Percentiles rank a stretch among this genome's conserved stretches.
These are phyloP conservation scores for Elanoides forficatus DNA, from an alignment of 2,113 vertebrate species.

Conservation along the genomic window DNA sequence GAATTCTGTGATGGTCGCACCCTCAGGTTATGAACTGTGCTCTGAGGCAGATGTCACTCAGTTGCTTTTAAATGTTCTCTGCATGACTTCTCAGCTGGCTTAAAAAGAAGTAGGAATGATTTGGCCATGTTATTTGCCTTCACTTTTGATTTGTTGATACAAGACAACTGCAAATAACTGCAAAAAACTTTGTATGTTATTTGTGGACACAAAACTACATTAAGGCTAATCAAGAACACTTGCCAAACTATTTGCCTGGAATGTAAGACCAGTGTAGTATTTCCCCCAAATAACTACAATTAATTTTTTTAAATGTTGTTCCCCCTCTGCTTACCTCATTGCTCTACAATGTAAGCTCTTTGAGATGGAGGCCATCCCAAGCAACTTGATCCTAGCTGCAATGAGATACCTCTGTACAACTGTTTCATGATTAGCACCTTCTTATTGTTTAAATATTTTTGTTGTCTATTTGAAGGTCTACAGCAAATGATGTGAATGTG, in stretches of 20 bases:
- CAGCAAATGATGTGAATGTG: background rate
- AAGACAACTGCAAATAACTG: background rate
- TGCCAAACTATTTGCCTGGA: background rate
- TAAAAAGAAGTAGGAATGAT: background rate
- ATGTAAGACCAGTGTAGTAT: background rate
- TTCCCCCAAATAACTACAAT: background rate
- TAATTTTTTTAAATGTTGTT: background rate
- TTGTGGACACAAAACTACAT: background rate
- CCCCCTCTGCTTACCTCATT: fast-evolving
- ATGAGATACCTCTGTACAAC: background rate
- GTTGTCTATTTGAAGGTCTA: background rate
- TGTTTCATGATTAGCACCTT: background rate
- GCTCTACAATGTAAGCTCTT: background rate
- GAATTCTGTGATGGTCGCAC: background rate
- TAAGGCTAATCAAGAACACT: background rate
- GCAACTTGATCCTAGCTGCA: background rate
- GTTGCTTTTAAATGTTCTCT: background rate
- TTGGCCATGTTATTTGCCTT: conserved; percentile 24
- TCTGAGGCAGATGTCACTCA: background rate
- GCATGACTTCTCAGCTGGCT: background rate
- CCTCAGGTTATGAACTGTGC: background rate
- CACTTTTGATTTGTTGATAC: conserved; percentile 8
- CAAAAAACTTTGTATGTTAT: background rate
- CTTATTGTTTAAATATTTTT: background rate
- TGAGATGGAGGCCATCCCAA: background rate